A percentile compares a stretch with the other conserved stretches of the same genome.
These are phyloP conservation scores for Drosophila basisetae DNA, from an alignment of 2,888 invertebrate genomes.

Conservation along the genomic window DNA sequence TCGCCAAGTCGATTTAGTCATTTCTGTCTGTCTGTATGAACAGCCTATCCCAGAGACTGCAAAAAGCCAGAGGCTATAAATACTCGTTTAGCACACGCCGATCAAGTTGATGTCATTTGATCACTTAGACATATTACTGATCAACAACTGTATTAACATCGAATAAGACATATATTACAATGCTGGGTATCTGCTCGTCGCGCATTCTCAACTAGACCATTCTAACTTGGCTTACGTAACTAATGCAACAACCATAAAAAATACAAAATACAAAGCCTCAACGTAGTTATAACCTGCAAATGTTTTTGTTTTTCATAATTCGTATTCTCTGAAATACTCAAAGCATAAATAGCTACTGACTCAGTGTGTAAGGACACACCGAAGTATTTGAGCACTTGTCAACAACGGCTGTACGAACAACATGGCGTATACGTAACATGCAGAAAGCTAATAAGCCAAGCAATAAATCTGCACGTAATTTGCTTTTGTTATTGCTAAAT, in stretches of 20 bases:
- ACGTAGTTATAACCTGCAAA: neutral
- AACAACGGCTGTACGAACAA: neutral
- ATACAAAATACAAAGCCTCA: neutral
- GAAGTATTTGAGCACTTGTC: slow-evolving; percentile 4
- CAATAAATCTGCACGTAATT: slow-evolving; percentile 52
- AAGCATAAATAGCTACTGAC: slow-evolving; percentile 34
- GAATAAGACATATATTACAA: too few relatives aligned
- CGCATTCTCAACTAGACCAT: neutral
- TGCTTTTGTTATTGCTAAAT: slow-evolving; percentile 61
- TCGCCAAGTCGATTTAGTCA: neutral
- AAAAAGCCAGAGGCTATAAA: neutral
- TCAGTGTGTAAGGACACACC: slow-evolving; percentile 8
- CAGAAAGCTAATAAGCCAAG: slow-evolving; percentile 38
- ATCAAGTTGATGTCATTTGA: neutral
- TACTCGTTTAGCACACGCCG: neutral
- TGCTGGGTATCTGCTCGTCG: neutral
- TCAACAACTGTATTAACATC: too few relatives aligned
- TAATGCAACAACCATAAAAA: neutral
- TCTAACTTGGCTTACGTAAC: neutral
- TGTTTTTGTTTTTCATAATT: slow-evolving; percentile 1
- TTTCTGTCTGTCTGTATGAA: neutral
- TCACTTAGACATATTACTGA: too few relatives aligned
- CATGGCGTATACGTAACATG: slow-evolving; percentile 60
- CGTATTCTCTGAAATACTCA: slow-evolving; percentile 20
- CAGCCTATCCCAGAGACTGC: too few relatives aligned